A percentile compares a stretch with the other conserved stretches of the same genome.
Conservation (phyloP, 2,797 vertebrate genomes). For the Gila robusta region DNA sequence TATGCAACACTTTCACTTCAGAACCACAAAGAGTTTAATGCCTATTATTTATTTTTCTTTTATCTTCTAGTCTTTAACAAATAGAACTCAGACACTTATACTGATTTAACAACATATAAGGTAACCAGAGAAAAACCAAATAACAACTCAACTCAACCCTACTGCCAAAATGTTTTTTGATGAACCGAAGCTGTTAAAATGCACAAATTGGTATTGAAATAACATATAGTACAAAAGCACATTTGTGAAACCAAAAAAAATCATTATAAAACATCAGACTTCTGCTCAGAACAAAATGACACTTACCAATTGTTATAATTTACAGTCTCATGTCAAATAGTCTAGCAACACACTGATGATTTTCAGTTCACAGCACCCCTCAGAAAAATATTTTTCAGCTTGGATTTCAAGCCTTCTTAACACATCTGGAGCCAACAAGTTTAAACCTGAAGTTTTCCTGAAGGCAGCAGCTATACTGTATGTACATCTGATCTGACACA, state of each 20-base stretch:
- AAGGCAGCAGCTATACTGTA: conserved; percentile 31
- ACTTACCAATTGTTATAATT: conserved; percentile 40
- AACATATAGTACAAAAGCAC: background rate
- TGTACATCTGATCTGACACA: background rate
- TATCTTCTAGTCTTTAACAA: background rate
- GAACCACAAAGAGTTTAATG: background rate
- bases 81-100: background rate
- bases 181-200: background rate
- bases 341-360: background rate
- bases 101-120: background rate
- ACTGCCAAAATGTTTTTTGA: background rate
- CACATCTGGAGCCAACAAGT: conserved; percentile 52
- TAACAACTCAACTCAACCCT: background rate
- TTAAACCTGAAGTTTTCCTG: conserved; percentile 55
- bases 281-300: background rate
- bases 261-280: background rate
- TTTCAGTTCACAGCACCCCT: conserved; percentile 43
- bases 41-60: no score
- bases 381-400: background rate
- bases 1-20: background rate
- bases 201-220: background rate
- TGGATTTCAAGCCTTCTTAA: conserved; percentile 47
- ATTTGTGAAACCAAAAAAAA: background rate
- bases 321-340: background rate
- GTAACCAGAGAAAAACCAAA: background rate